Percentiles rank a stretch among this genome's conserved stretches.
Evolutionary conservation across 1,140 invertebrate species (phyloP).

Genomic region (Bombus impatiens): DNA sequence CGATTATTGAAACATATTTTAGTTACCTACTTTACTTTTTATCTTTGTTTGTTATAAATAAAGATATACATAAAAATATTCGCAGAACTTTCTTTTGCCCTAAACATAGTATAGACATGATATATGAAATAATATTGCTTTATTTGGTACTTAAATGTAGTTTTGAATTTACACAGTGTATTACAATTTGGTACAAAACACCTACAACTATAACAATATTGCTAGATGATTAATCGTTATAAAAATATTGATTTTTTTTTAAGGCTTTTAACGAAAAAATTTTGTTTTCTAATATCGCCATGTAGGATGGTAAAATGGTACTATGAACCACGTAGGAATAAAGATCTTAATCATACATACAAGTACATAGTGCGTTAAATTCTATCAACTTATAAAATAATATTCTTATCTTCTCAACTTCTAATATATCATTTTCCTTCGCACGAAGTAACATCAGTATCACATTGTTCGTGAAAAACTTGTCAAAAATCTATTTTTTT

Average conservation of each 20-base stretch:
- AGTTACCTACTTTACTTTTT: constrained; percentile 25
- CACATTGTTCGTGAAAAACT: constrained; percentile 41
- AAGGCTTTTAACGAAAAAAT: neutral
- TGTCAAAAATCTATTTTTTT: constrained; percentile 19
- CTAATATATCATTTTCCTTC: constrained; percentile 38
- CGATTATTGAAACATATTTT: constrained; percentile 33
- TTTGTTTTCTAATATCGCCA: constrained; percentile 40
- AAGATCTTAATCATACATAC: constrained; percentile 12
- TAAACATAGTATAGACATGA: neutral
- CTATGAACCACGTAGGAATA: constrained; percentile 18
- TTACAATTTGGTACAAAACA: constrained; percentile 42
- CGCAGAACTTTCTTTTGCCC: neutral
- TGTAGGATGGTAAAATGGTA: constrained; percentile 27
- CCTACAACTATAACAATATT: constrained; percentile 41
- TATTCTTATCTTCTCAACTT: constrained; percentile 36
- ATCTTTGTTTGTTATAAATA: constrained; percentile 37
- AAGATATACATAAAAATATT: constrained; percentile 9
- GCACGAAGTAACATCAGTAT: constrained; percentile 40
- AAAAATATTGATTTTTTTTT: constrained; percentile 50
- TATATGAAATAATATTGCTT: constrained; percentile 38
- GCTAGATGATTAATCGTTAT: constrained; percentile 34
- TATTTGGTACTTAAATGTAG: constrained; percentile 27
- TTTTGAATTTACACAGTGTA: neutral
- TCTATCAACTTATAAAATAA: constrained; percentile 25
- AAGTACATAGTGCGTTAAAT: constrained; percentile 7